Base-by-base conservation (phyloP, 2,797 vertebrate species). In the Lacerta agilis region DNA sequence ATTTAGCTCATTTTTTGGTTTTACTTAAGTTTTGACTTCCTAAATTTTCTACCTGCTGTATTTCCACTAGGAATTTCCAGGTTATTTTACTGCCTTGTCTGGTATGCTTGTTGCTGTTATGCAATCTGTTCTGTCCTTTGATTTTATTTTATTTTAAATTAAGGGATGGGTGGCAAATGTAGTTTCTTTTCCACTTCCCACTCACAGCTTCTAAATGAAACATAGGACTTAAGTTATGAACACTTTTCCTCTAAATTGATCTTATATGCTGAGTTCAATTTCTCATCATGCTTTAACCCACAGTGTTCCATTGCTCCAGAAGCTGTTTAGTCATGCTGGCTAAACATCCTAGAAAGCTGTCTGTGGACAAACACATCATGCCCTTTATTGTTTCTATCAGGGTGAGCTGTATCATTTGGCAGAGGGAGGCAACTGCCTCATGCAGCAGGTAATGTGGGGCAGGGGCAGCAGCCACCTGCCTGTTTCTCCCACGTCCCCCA, bases 201-300 rank as follows among this genome's bases (percentile, higher is more conserved):
- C 9, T 5, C 43, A 82, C 2, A 43, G 43, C 23, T 89, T n/a
- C 58, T 80, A 75, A 85, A 20, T 8, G 33, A 79, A 84, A 36
- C 45, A 1, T 25, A 5, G 79, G 82, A 90, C 88, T 43, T 23
- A 90, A 33, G 33, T 92, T 77, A 64, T 87, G 67, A 27, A 5
- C 23, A 49, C 5, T 90, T 3, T 55, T 20, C 86, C n/a, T 87
- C 41, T 61, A 83, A 82, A 43, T 20, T 86, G 86, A 91, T 64
- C 79, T 45, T 81, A 69, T 69, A 38, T 18, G 80, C 9, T 23
- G 38, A 45, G 4, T 6, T 61, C 64, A 89, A 38, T 61, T 18
- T 86, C 41, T 79, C 72, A 7, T n/a, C 87, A 89, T 61, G 58
- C 58, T 61, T 61, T 61, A 61, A 61, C 1, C 64, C 67, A 69